Evolutionary conservation across 2,113 vertebrate species (phyloP), one percentile per base, ranked within the genome.

Genomic region (Azemiops feae): DNA sequence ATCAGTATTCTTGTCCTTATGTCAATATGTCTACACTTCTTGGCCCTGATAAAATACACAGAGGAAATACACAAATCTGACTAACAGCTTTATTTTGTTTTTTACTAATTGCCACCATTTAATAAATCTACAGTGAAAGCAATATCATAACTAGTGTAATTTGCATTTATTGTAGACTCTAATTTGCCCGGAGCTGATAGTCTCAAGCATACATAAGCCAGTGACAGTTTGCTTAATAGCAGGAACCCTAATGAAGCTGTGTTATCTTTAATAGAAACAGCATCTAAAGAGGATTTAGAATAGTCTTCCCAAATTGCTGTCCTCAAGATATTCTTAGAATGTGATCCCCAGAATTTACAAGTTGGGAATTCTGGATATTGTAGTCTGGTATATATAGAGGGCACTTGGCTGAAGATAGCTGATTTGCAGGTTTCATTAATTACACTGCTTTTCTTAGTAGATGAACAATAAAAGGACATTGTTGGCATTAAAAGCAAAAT

Each of bases 101-200:
- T 81, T 93, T 91, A 25, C 43, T 93, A 89, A 89, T 60, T 94
- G 85, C 58, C 94, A 91, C 3, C 9, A 58, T 89, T 94, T 93
- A 91, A 85, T 91, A 95, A 92, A 93, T 93, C 25, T 39, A 23
- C 52, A 91, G 27, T 94, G 86, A 88, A 94, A 94, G 88, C 54
- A 88, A 3, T 86, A 90, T 89, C 0, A 2, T 93, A 23, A 85
- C 81, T 87, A 85, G 27, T 90, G 53, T 43, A 74, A 91, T 88
- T 69, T 89, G 92, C 39, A 95, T 45, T 89, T 91, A 92, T 14
- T 60, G 55, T 74, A 86, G 39, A 4, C 43, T 94, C 91, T 91
- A 64, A 81, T 94, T 91, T 95, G 94, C 58, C 89, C 74, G 87
- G 90, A 89, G 43, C 58, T 88, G 12, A 2, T 3, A 0, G 18